Percentiles rank a stretch among this genome's conserved stretches.
Evolutionary conservation across 2,888 invertebrate species (phyloP).

Genomic region (Hofmannophila pseudospretella): DNA sequence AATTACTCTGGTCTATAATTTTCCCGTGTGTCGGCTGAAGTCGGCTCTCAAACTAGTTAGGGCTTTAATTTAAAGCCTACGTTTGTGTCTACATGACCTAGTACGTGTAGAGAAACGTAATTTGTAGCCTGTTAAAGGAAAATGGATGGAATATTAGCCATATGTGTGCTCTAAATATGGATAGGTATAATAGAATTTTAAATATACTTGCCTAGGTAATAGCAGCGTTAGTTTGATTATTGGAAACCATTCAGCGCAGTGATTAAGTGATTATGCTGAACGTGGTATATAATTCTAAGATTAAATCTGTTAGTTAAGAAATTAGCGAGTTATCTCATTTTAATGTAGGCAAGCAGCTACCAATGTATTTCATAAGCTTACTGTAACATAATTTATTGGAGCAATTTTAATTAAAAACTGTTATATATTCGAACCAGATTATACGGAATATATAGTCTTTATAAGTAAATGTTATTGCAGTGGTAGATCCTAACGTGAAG

Average conservation of each 20-base stretch:
- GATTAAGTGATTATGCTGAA: constrained; percentile 11
- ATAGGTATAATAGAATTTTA: constrained; percentile 7
- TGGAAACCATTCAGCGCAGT: constrained; percentile 1
- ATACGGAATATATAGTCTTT: too few species aligned
- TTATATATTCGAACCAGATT: too few species aligned
- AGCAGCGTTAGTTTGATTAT: not conserved
- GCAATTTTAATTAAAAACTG: not conserved
- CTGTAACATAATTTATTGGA: not conserved
- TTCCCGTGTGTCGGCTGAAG: constrained; percentile 8
- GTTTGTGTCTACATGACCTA: constrained; percentile 3
- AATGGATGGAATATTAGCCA: constrained; percentile 9
- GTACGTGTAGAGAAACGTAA: constrained; percentile 5
- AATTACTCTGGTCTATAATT: constrained; percentile 28
- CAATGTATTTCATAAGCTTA: not conserved
- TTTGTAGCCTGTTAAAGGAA: constrained; percentile 2
- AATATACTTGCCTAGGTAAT: constrained; percentile 8
- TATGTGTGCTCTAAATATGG: constrained; percentile 10
- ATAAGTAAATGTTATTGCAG: too few species aligned
- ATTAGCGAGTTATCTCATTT: constrained; percentile 8
- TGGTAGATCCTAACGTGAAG: too few species aligned
- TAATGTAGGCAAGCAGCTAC: not conserved
- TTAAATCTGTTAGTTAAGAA: constrained; percentile 8
- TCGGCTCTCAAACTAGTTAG: constrained; percentile 6
- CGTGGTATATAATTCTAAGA: constrained; percentile 3
- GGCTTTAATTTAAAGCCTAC: constrained; percentile 16